Evolutionary conservation across 2,888 invertebrate species (phyloP).

Genomic region (Tachina fera): DNA sequence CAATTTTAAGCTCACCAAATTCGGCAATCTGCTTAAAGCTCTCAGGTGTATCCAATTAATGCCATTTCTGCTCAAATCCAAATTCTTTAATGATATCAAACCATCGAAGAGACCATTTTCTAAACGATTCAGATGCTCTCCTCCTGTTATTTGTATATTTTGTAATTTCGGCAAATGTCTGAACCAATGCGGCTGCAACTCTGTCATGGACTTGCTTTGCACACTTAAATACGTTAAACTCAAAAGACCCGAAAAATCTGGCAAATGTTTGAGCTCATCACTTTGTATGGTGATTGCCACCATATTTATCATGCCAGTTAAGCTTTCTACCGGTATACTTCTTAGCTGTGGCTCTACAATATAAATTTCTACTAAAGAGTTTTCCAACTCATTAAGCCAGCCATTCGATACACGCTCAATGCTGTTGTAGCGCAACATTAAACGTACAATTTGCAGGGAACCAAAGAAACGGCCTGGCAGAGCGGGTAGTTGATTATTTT

Average conservation of each 20-base stretch:
- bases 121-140: constrained; percentile 86
- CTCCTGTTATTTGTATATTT: constrained; percentile 89
- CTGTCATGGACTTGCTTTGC: constrained; percentile 87
- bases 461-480: constrained; percentile 92
- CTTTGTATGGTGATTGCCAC: constrained; percentile 93
- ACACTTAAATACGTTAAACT: constrained; percentile 90
- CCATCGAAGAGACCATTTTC: constrained; percentile 90
- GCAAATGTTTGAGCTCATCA: constrained; percentile 89
- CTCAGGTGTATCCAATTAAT: constrained; percentile 91
- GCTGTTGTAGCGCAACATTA: constrained; percentile 93
- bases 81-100: constrained; percentile 86
- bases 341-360: constrained; percentile 92
- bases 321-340: constrained; percentile 90
- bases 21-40: constrained; percentile 87
- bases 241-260: constrained; percentile 88
- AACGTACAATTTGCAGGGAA: constrained; percentile 88
- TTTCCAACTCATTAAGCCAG: constrained; percentile 91
- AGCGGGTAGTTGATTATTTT: constrained; percentile 93
- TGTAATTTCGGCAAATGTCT: constrained; percentile 89
- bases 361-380: constrained; percentile 90
- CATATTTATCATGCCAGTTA: constrained; percentile 88
- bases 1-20: constrained; percentile 87
- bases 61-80: constrained; percentile 91
- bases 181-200: constrained; percentile 88
- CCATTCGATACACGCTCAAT: constrained; percentile 91